phyloP scores from a whole-genome alignment of 2,888 invertebrate genomes.

The Drosophila tripunctata region DNA sequence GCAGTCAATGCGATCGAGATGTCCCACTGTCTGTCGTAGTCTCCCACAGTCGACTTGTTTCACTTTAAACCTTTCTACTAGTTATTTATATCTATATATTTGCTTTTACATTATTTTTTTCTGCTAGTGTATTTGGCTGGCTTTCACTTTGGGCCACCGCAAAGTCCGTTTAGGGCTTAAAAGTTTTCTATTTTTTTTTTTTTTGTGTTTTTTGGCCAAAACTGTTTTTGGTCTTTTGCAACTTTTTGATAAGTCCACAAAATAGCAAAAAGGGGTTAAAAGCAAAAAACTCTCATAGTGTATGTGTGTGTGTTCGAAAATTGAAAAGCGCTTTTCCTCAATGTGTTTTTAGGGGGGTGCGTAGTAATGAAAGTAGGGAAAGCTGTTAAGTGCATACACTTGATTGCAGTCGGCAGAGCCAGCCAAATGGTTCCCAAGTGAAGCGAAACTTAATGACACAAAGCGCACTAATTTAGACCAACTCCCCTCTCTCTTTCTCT shows the following conservation, averaged over 20 bases:
- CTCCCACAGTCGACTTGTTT: too few relatives aligned
- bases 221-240: constrained; percentile 54
- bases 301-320: constrained; percentile 42
- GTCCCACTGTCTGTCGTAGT: too few relatives aligned
- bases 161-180: constrained; percentile 51
- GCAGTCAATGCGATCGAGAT: too few relatives aligned
- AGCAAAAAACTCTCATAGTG: constrained; percentile 34
- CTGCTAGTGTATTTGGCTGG: background rate
- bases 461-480: constrained; percentile 67
- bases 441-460: constrained; percentile 73
- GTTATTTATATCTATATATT: background rate
- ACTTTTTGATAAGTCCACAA: constrained; percentile 65
- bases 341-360: background rate
- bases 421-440: constrained; percentile 54
- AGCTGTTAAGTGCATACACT: constrained; percentile 62
- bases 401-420: constrained; percentile 50
- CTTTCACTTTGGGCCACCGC: constrained; percentile 34
- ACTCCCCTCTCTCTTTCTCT: constrained; percentile 1
- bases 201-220: constrained; percentile 33
- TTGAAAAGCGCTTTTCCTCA: constrained; percentile 55
- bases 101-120: background rate
- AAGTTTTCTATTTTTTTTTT: too few relatives aligned
- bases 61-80: too few relatives aligned
- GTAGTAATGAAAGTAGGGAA: background rate
- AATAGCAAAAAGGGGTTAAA: constrained; percentile 59